These are phyloP conservation scores for Hyles lineata DNA, from an alignment of 2,888 invertebrate genomes.

Conservation along the genomic window DNA sequence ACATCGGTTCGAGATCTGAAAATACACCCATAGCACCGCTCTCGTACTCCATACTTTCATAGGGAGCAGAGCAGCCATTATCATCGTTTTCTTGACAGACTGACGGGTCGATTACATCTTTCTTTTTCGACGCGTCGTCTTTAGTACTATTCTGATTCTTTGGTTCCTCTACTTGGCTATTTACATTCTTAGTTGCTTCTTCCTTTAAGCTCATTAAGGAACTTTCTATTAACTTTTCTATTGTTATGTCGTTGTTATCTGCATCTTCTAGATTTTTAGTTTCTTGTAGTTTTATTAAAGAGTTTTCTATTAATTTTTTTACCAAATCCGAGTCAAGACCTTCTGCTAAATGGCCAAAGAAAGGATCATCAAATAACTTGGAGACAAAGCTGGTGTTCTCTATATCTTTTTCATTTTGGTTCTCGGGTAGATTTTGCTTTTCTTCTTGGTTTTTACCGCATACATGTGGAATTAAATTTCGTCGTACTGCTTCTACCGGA, in stretches of 20 bases:
- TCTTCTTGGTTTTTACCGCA: conserved; percentile 86
- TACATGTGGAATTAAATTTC: conserved; percentile 90
- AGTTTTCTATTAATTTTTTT: conserved; percentile 87
- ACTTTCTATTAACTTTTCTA: conserved; percentile 82
- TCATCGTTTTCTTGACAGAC: conserved; percentile 72
- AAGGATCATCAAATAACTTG: conserved; percentile 87
- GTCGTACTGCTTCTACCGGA: conserved; percentile 90
- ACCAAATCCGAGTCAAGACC: conserved; percentile 86
- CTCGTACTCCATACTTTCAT: conserved; percentile 90
- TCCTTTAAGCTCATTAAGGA: conserved; percentile 75
- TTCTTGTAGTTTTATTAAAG: conserved; percentile 85
- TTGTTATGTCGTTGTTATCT: conserved; percentile 72
- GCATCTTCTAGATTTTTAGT: conserved; percentile 76
- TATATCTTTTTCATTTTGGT: conserved; percentile 49
- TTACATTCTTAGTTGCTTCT: conserved; percentile 50
- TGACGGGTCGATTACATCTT: conserved; percentile 53
- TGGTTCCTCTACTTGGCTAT: conserved; percentile 44
- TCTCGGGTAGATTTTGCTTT: conserved; percentile 37
- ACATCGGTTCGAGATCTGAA: conserved; percentile 84
- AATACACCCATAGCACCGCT: conserved; percentile 83
- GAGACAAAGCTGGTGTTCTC: conserved; percentile 81
- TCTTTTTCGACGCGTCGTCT: conserved; percentile 52
- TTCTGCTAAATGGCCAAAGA: conserved; percentile 86
- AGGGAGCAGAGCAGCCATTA: conserved; percentile 88
- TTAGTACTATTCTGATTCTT: conserved; percentile 56